Evolutionary conservation across 2,888 invertebrate genomes (phyloP).

Genomic region (Netelia inedita): DNA sequence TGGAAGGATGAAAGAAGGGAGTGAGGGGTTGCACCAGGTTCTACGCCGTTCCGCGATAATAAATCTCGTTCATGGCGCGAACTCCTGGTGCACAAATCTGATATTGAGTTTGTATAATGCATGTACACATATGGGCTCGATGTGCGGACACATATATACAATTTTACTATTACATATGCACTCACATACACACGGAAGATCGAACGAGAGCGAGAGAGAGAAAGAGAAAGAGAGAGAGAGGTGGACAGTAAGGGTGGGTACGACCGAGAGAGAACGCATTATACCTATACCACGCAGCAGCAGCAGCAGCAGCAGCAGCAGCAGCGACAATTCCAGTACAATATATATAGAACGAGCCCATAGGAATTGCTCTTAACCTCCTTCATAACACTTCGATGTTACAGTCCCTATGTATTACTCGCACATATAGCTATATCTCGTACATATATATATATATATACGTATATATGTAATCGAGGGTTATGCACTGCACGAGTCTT

Average conservation of each 20-base stretch:
- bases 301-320: not conserved
- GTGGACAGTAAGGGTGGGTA: not conserved
- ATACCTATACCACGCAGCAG: too few relatives aligned
- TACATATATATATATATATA: slow-evolving; percentile 24
- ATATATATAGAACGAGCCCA: slow-evolving; percentile 3
- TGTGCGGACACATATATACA: slow-evolving; percentile 51
- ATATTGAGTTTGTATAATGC: slow-evolving; percentile 74
- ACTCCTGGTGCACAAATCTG: slow-evolving; percentile 71
- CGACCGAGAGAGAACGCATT: not conserved
- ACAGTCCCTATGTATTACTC: slow-evolving; percentile 42
- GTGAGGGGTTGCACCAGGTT: slow-evolving; percentile 48
- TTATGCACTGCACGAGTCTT: slow-evolving; percentile 40
- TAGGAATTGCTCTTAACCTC: slow-evolving; percentile 53
- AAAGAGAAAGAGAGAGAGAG: slow-evolving; percentile 18
- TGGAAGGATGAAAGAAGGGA: slow-evolving; percentile 26
- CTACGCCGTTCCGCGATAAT: slow-evolving; percentile 66
- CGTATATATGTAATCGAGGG: not conserved
- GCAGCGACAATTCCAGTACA: slow-evolving; percentile 20
- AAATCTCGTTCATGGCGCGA: slow-evolving; percentile 73
- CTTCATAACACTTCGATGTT: slow-evolving; percentile 65
- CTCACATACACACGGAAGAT: not conserved
- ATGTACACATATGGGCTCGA: slow-evolving; percentile 48
- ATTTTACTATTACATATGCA: slow-evolving; percentile 52
- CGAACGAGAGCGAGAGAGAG: not conserved
- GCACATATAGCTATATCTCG: not conserved